Percentiles rank a stretch among this genome's conserved stretches.
Evolutionary conservation across 2,888 invertebrate species (phyloP).

Genomic region (Megalurothrips usitatus): DNA sequence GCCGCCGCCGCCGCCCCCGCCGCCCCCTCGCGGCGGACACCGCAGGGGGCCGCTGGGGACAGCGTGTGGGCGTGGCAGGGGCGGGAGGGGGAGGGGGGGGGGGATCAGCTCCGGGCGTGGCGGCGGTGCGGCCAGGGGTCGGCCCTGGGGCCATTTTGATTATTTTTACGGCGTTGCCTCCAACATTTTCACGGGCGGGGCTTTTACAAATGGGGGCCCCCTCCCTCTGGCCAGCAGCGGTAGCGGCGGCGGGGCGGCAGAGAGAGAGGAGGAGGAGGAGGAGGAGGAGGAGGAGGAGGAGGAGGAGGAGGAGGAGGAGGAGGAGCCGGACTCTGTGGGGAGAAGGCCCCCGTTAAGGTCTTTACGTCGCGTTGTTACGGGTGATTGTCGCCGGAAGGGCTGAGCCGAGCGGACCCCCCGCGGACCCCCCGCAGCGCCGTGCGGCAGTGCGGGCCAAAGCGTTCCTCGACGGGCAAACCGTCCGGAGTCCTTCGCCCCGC

Average conservation of each 20-base stretch:
- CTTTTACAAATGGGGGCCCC: background rate
- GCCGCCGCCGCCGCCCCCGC: background rate
- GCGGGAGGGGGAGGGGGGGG: background rate
- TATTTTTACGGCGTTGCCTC: slow-evolving; percentile 8
- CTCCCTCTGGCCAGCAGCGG: background rate
- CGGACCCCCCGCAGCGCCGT: no score
- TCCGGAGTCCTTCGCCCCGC: no score
- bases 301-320: background rate
- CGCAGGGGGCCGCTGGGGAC: background rate
- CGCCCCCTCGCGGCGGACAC: background rate
- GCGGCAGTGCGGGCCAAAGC: no score
- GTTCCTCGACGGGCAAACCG: no score
- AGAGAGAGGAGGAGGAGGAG: background rate
- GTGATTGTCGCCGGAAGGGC: background rate
- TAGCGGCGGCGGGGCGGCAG: background rate
- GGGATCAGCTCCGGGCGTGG: no score
- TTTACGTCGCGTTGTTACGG: background rate
- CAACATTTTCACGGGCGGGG: background rate
- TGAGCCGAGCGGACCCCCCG: no score
- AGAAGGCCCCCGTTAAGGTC: background rate
- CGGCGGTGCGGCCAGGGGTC: background rate
- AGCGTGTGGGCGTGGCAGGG: background rate
- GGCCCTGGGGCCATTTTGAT: background rate
- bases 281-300: background rate
- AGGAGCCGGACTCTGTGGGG: background rate